phyloP scores from a whole-genome alignment of 2,888 invertebrate genomes.

The Keiferia lycopersicella region DNA sequence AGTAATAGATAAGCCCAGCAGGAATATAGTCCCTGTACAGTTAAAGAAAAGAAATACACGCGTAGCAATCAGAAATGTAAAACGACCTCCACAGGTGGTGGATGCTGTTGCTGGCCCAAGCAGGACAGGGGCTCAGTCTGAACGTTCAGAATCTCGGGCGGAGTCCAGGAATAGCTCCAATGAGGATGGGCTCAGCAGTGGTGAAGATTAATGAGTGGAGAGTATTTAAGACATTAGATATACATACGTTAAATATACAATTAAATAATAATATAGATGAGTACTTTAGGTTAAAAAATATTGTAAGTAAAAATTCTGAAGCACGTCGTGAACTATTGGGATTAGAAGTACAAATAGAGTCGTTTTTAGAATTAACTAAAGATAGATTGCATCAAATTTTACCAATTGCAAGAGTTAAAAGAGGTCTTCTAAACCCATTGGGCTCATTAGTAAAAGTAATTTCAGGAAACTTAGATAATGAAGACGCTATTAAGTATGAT shows the following conservation, averaged over 20 bases:
- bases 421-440: slow-evolving; percentile 25
- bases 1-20: neutral
- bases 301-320: neutral
- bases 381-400: slow-evolving; percentile 7
- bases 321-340: slow-evolving; percentile 12
- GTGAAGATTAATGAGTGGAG: too few relatives aligned
- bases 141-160: slow-evolving; percentile 1
- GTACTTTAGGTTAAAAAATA: neutral
- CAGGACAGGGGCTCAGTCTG: neutral
- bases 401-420: slow-evolving; percentile 18
- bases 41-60: neutral
- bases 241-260: neutral
- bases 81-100: neutral
- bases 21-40: neutral
- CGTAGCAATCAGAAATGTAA: neutral
- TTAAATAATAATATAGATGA: slow-evolving; percentile 1
- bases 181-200: too few relatives aligned
- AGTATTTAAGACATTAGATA: neutral
- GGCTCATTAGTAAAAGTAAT: slow-evolving; percentile 28
- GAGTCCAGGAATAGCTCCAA: neutral
- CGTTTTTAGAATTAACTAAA: slow-evolving; percentile 19
- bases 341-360: slow-evolving; percentile 24
- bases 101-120: neutral
- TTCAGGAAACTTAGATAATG: slow-evolving; percentile 26
- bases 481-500: slow-evolving; percentile 22